These are phyloP conservation scores for Sinelater perroti DNA, from an alignment of 2,888 invertebrate species.

Conservation along the genomic window DNA sequence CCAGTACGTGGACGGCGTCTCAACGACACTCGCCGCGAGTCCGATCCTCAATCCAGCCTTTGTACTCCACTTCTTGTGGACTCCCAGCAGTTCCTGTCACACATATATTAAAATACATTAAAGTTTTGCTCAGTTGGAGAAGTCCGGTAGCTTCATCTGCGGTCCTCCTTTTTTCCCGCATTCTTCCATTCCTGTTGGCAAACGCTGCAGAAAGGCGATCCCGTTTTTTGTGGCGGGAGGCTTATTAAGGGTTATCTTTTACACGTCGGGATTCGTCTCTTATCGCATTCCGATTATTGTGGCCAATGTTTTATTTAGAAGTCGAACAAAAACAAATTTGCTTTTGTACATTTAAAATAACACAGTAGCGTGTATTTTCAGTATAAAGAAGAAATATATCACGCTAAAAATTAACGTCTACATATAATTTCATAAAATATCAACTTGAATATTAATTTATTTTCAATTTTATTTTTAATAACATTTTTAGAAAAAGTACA, in stretches of 20 bases:
- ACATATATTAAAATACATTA: conserved; percentile 56
- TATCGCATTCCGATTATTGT: no score
- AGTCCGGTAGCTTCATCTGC: conserved; percentile 31
- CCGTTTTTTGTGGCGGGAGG: background rate
- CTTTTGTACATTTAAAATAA: no score
- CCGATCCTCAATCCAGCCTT: conserved; percentile 48
- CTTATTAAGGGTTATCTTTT: background rate
- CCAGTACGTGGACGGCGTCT: conserved; percentile 52
- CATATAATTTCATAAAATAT: no score
- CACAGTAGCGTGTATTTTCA: no score
- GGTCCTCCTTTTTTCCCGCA: conserved; percentile 30
- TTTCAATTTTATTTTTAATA: no score
- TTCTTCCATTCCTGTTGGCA: conserved; percentile 24
- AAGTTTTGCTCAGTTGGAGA: conserved; percentile 39
- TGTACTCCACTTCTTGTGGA: conserved; percentile 53
- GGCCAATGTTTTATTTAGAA: no score
- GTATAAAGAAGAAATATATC: no score
- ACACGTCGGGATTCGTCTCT: no score
- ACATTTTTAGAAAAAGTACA: no score
- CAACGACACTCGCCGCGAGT: conserved; percentile 46
- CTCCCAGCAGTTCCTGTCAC: conserved; percentile 54
- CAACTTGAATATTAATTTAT: no score
- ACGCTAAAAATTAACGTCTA: no score
- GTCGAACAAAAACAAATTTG: no score
- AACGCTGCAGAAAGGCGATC: background rate